A percentile compares a stretch with the other conserved stretches of the same genome.
Evolutionary conservation across 2,797 vertebrate species (phyloP).

Genomic region (Hippoglossus hippoglossus): DNA sequence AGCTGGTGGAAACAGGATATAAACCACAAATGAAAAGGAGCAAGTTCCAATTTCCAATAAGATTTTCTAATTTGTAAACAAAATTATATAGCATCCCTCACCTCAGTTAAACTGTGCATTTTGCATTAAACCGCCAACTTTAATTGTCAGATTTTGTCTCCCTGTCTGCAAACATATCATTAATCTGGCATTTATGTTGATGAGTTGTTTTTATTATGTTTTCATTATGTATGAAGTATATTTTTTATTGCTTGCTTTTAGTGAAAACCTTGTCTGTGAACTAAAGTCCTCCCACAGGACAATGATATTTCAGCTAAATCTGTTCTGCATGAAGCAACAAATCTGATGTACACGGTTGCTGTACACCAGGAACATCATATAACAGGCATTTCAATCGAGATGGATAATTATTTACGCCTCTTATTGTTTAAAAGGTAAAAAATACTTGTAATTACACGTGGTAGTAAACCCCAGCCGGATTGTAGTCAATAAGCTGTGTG

Average conservation of each 20-base stretch:
- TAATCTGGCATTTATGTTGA: conserved; percentile 5
- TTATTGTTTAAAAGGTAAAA: no score
- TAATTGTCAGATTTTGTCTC: conserved; percentile 28
- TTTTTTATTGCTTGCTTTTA: conserved; percentile 15
- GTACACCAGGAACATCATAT: no score
- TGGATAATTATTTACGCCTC: no score
- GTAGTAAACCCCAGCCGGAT: no score
- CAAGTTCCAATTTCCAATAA: conserved; percentile 10
- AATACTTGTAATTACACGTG: no score
- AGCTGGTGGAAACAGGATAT: not conserved
- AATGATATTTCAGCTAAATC: conserved; percentile 12
- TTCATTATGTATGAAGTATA: not conserved
- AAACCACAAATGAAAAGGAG: conserved; percentile 2
- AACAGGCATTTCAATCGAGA: no score
- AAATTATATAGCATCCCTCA: conserved; percentile 2
- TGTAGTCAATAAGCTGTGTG: not conserved
- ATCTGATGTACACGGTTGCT: conserved; percentile 1
- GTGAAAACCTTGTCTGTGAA: conserved; percentile 15
- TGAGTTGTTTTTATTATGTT: conserved; percentile 17
- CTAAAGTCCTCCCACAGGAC: conserved; percentile 13
- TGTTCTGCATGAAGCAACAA: conserved; percentile 10
- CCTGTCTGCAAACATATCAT: not conserved
- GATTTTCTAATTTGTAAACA: conserved; percentile 15
- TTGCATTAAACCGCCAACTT: not conserved
- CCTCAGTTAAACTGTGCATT: not conserved